Conservation (phyloP, 2,113 vertebrate genomes). For the Machaerirhynchus nigripectus region DNA sequence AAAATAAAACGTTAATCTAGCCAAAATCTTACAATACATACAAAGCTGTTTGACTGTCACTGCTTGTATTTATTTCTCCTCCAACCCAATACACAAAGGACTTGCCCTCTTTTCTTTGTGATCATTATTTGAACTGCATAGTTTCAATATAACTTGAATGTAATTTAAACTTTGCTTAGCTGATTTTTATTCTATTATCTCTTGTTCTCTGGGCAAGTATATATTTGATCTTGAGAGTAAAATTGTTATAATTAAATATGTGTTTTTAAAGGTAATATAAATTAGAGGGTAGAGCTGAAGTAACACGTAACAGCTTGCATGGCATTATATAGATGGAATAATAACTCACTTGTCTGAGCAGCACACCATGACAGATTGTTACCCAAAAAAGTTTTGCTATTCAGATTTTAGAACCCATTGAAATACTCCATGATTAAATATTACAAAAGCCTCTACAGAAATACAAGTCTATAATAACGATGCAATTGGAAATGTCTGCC, state of each 20-base stretch:
- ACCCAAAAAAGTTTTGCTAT: neutral
- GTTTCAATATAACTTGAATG: neutral
- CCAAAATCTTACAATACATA: neutral
- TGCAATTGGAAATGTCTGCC: neutral
- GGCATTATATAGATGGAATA: neutral
- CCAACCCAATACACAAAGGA: neutral
- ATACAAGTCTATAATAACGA: neutral
- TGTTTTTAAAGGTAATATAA: conserved; percentile 22
- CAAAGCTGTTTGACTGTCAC: neutral
- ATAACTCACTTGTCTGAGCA: neutral
- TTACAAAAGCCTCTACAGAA: neutral
- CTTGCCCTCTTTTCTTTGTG: neutral
- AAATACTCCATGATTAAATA: neutral
- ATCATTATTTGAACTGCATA: neutral
- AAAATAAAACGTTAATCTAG: neutral
- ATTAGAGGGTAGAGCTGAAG: conserved; percentile 9
- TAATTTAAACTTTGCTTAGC: conserved; percentile 12
- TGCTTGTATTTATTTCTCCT: neutral
- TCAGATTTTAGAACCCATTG: neutral
- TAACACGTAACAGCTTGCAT: neutral
- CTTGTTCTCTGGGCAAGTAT: conserved; percentile 17
- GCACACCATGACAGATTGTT: neutral
- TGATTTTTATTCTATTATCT: conserved; percentile 32
- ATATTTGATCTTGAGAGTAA: conserved; percentile 26
- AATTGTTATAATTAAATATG: conserved; percentile 19